These are phyloP conservation scores for Sylvilagus bachmani DNA, from an alignment of 2,113 vertebrate genomes.

Conservation along the genomic window DNA sequence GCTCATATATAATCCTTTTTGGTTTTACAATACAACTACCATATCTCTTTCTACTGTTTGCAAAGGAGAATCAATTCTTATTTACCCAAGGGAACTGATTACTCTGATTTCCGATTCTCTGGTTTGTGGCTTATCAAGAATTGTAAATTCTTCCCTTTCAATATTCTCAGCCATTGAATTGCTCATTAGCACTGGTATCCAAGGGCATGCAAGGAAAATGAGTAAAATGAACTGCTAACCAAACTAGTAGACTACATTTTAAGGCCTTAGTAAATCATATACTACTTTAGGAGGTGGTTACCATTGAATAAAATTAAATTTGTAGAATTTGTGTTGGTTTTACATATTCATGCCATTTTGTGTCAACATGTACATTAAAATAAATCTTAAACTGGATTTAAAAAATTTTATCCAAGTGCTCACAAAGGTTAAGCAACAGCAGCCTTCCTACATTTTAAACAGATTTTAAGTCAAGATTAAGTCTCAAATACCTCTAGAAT, in stretches of 20 bases:
- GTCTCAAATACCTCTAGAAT: background rate
- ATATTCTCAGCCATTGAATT: background rate
- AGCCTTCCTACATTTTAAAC: background rate
- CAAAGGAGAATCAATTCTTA: constrained; percentile 6
- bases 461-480: background rate
- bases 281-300: background rate
- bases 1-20: background rate
- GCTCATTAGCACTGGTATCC: background rate
- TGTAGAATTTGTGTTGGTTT: background rate
- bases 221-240: constrained; percentile 35
- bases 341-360: background rate
- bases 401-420: background rate
- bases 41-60: background rate
- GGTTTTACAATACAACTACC: background rate
- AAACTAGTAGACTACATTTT: background rate
- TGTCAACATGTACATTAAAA: background rate
- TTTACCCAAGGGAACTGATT: constrained; percentile 33
- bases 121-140: background rate
- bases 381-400: background rate
- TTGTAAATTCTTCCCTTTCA: background rate
- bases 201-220: background rate
- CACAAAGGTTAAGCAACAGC: background rate
- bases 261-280: background rate
- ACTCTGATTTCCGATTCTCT: background rate
- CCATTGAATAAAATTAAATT: background rate